Percentiles rank a stretch among this genome's conserved stretches.
These are phyloP conservation scores for Dufourea novaeangliae DNA, from an alignment of 1,140 invertebrate species.

Conservation along the genomic window DNA sequence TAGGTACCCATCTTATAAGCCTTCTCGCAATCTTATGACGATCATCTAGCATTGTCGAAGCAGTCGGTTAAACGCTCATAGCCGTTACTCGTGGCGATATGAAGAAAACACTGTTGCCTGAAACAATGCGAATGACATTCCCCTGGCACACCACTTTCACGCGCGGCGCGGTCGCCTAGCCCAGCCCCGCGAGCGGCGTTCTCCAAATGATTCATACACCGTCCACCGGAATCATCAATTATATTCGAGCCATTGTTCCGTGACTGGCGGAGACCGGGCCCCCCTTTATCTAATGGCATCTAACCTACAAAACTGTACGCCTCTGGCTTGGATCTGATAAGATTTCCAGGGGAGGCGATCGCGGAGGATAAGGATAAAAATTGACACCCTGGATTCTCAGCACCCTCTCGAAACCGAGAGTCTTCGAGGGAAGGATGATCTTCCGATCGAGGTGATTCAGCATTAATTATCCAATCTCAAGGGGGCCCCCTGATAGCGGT, in stretches of 20 bases:
- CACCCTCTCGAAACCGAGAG: neutral
- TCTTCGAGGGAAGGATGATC: neutral
- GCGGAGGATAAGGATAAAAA: neutral
- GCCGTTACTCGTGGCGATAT: neutral
- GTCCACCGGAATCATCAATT: slow-evolving; percentile 56
- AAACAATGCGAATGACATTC: slow-evolving; percentile 33
- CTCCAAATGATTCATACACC: slow-evolving; percentile 50
- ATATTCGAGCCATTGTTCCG: slow-evolving; percentile 55
- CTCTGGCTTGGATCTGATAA: slow-evolving; percentile 46
- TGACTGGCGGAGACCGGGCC: slow-evolving; percentile 41
- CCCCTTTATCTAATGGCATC: slow-evolving; percentile 49
- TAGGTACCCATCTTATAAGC: no score
- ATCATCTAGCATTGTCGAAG: no score
- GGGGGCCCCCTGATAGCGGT: slow-evolving; percentile 44
- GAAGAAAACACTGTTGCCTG: neutral
- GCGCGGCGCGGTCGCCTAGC: slow-evolving; percentile 44
- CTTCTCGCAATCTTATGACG: no score
- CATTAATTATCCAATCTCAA: slow-evolving; percentile 60
- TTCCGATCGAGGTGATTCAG: neutral
- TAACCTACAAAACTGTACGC: slow-evolving; percentile 39
- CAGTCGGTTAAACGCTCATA: neutral
- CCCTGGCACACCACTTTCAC: slow-evolving; percentile 42
- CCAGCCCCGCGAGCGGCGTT: slow-evolving; percentile 13
- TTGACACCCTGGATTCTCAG: slow-evolving; percentile 2
- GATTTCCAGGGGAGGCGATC: neutral